These are phyloP conservation scores for Macroramphosus scolopax DNA, from an alignment of 2,797 vertebrate species.

Conservation along the genomic window DNA sequence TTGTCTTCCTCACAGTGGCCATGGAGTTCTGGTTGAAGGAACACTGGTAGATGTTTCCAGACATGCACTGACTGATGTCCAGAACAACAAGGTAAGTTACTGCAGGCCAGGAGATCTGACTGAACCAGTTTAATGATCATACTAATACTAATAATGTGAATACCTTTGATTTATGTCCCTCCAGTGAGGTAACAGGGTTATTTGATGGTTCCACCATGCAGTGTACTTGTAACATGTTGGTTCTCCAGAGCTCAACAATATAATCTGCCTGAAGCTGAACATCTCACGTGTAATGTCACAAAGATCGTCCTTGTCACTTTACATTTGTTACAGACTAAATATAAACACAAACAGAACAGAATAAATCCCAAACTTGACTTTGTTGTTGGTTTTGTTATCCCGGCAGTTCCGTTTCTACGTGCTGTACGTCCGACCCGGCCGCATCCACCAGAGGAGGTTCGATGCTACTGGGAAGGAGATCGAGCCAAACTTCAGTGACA, in stretches of 20 bases:
- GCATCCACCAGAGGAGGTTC: constrained; percentile 82
- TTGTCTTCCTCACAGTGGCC: constrained; percentile 67
- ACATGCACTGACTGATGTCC: constrained; percentile 76
- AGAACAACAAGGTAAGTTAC: constrained; percentile 77
- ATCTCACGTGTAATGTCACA: too few relatives aligned
- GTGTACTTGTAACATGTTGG: too few relatives aligned
- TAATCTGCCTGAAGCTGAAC: too few relatives aligned
- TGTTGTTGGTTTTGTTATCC: background rate
- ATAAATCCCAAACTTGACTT: background rate
- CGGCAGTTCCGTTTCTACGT: constrained; percentile 80
- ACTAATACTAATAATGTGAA: too few relatives aligned
- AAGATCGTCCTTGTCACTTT: too few relatives aligned
- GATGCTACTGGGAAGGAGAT: constrained; percentile 83
- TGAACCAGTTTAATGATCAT: background rate
- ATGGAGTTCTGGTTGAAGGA: constrained; percentile 82
- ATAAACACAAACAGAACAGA: background rate
- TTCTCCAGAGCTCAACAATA: too few relatives aligned
- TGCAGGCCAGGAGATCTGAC: background rate
- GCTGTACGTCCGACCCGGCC: constrained; percentile 79
- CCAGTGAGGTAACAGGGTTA: too few relatives aligned
- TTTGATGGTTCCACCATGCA: too few relatives aligned
- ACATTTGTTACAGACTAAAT: too few relatives aligned
- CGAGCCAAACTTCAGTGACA: constrained; percentile 87
- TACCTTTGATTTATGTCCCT: too few relatives aligned
- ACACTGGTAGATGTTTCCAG: constrained; percentile 82